Evolutionary conservation across 2,888 invertebrate species (phyloP).

Genomic region (Arrhopalites spinosus): DNA sequence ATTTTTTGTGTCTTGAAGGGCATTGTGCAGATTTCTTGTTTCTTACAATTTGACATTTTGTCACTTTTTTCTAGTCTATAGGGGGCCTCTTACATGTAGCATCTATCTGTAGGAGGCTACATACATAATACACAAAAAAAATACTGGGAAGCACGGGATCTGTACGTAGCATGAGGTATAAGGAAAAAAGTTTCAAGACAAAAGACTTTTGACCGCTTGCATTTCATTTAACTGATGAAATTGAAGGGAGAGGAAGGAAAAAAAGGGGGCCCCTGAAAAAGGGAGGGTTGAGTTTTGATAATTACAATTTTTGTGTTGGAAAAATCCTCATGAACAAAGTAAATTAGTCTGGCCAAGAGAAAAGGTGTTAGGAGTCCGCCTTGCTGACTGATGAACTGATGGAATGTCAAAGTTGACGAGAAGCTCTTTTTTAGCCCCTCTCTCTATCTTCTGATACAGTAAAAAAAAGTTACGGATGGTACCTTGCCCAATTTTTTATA

Average conservation of each 20-base stretch:
- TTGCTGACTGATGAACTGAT: conserved; percentile 54
- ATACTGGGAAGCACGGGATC: no score
- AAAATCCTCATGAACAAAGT: conserved; percentile 10
- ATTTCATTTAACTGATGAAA: no score
- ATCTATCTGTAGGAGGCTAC: no score
- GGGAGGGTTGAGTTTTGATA: conserved; percentile 4
- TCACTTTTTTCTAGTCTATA: no score
- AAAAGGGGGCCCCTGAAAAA: neutral
- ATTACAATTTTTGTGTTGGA: conserved; percentile 8
- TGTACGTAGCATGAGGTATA: no score
- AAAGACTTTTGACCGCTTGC: neutral
- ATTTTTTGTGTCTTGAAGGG: no score
- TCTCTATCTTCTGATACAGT: neutral
- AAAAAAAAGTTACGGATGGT: no score
- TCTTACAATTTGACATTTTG: no score
- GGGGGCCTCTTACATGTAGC: no score
- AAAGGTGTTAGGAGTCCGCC: conserved; percentile 53
- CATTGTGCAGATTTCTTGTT: no score
- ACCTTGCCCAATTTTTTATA: no score
- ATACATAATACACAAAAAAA: no score
- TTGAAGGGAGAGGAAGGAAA: neutral
- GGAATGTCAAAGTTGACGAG: conserved; percentile 48
- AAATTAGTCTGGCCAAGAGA: conserved; percentile 25
- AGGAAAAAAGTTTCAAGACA: neutral
- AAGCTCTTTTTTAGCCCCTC: neutral